Evolutionary conservation across 2,797 vertebrate genomes (phyloP).

Genomic region (Tapera naevia): DNA sequence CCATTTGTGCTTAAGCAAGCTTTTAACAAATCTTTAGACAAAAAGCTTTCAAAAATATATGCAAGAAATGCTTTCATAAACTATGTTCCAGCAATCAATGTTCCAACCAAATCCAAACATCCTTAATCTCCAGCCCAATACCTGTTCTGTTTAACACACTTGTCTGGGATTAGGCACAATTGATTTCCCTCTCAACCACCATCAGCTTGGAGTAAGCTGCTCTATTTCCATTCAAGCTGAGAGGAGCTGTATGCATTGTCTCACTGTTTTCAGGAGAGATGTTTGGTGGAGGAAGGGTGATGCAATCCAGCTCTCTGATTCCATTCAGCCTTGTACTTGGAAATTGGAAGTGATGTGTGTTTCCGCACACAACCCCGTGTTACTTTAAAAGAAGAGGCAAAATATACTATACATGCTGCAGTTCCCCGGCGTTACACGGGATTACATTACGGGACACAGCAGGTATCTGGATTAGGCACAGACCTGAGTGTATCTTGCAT

Average conservation of each 20-base stretch:
- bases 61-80: background rate
- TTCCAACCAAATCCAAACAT: background rate
- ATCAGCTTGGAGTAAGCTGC: background rate
- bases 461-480: background rate
- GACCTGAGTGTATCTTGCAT: background rate
- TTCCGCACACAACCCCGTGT: background rate
- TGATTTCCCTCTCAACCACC: background rate
- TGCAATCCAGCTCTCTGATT: background rate
- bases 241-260: rapidly evolving
- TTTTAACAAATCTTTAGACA: background rate
- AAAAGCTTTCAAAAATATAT: background rate
- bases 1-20: background rate
- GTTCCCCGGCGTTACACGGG: background rate
- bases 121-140: background rate
- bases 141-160: background rate
- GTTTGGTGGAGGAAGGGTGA: background rate
- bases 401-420: background rate
- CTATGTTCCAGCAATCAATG: background rate
- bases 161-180: background rate
- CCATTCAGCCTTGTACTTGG: background rate
- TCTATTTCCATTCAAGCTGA: background rate
- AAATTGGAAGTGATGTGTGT: constrained; percentile 23
- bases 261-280: background rate
- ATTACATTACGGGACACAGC: background rate
- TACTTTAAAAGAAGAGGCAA: background rate